Evolutionary conservation across 2,797 vertebrate genomes (phyloP), one percentile per base, ranked within the genome.

Genomic region (Falco cherrug): DNA sequence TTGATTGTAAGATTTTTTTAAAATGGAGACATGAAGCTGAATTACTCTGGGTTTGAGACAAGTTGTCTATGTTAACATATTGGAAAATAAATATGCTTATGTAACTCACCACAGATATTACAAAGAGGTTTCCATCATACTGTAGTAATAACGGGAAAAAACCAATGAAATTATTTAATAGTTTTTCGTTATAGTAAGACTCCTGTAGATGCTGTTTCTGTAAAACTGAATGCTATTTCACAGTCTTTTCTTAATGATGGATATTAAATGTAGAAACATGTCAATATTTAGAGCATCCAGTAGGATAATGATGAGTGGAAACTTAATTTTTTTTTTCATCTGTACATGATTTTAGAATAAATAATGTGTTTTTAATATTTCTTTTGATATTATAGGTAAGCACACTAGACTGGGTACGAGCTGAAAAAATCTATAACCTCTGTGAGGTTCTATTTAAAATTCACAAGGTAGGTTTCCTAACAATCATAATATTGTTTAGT

Each of bases 381-480:
- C 25, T 41, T 92, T 94, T 92, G 96, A 50, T 97, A 57, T 97
- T 97, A 51, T 94, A 99, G 99, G 98, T 99, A 97, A 98, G 98
- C 98, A 98, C 98, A 5, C 97, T 98, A 86, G 99, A 99, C 97
- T 99, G 99, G 99, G 98, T 98, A 93, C 98, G 98, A 95, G 99
- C 99, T 88, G 99, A 99, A 98, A 99, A 98, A 81, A 98, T 98
- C 85, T 99, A 99, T 98, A 98, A 99, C 99, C 99, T 99, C 98
- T 99, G 99, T 99, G 99, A 99, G 99, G 99, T 99, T 98, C 98
- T 99, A 75, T 99, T 99, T 98, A 99, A 99, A 98, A 98, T 99
- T 97, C 99, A 99, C 97, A 99, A 99, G 99, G 99, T 99, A 98
- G 11, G 98, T 97, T 33, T 89, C 20, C 35, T 76, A 51, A 71